Evolutionary conservation across 2,113 vertebrate species (phyloP), one percentile per base, ranked within the genome.

Genomic region (Etheostoma spectabile): DNA sequence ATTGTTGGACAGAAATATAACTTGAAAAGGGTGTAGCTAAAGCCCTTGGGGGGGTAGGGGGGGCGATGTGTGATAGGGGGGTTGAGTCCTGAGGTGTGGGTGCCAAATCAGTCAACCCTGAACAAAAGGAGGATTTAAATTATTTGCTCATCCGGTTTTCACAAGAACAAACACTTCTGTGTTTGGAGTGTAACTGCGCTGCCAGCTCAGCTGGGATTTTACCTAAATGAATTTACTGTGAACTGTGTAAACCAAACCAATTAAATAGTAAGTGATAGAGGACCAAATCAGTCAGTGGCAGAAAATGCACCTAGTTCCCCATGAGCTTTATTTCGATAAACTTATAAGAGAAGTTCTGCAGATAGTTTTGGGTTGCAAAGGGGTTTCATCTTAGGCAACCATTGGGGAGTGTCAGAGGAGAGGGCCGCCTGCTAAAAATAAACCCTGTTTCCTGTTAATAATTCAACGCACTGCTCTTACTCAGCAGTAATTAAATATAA

Each of bases 401-500:
- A 53, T 52, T 35, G 87, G 88, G 89, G 88, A 93, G 90, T 87
- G 89, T 94, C 87, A 91, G 87, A 93, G 87, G 85, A 93, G 87
- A 92, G 86, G 80, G 79, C 80, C 24, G 76, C 60, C 48, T 74
- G 82, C 93, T 93, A 94, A 93, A 93, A 91, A 94, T 94, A 94
- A 88, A 84, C 63, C 74, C 60, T 0, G 77, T 89, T 92, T 93
- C 87, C 79, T 85, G 92, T 95, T 92, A 94, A 94, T 95, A 94
- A 94, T 94, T 92, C 87, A 94, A 81, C 14, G 8, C 27, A 18
- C 82, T 89, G 80, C 91, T 91, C 90, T 92, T 91, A 93, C 90
- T 94, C 92, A 92, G 91, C 90, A 88, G 92, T 94, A 93, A 95
- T 93, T 91, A 94, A 94, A 94, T 92, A 93, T 91, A 92, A 93